phyloP scores from a whole-genome alignment of 2,113 vertebrate genomes.

The Leuciscus idus region DNA sequence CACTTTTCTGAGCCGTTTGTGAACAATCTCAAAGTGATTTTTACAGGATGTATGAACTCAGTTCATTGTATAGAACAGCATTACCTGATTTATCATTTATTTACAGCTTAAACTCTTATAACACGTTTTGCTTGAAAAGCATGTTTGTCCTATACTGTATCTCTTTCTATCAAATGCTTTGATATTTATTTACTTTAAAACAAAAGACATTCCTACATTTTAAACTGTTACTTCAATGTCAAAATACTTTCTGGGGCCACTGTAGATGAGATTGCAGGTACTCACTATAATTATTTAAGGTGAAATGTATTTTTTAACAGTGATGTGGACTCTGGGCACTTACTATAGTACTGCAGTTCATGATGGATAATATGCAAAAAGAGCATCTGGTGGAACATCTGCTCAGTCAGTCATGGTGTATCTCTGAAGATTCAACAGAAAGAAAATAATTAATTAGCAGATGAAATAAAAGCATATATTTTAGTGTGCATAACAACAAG shows the following conservation, averaged over 20 bases:
- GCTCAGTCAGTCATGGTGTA: not conserved
- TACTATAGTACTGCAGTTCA: not conserved
- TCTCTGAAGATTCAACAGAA: not conserved
- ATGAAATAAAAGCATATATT: not conserved
- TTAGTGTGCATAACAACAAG: not conserved
- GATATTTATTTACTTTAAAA: not conserved
- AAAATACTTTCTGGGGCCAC: not conserved
- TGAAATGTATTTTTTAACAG: not conserved
- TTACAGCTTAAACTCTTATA: not conserved
- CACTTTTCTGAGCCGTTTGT: not conserved
- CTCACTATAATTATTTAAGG: not conserved
- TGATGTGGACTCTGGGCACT: not conserved
- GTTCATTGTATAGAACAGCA: not conserved
- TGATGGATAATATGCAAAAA: not conserved
- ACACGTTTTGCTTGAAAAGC: not conserved
- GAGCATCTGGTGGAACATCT: slow-evolving; percentile 28
- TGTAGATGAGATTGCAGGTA: not conserved
- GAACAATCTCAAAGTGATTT: not conserved
- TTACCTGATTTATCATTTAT: not conserved
- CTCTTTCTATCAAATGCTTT: not conserved
- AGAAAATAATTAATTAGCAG: not conserved
- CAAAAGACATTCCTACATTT: not conserved
- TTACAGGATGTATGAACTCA: not conserved
- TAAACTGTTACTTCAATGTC: not conserved
- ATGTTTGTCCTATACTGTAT: no score